Base-by-base conservation (phyloP, 2,888 invertebrate genomes). In the Tinea semifulvella region DNA sequence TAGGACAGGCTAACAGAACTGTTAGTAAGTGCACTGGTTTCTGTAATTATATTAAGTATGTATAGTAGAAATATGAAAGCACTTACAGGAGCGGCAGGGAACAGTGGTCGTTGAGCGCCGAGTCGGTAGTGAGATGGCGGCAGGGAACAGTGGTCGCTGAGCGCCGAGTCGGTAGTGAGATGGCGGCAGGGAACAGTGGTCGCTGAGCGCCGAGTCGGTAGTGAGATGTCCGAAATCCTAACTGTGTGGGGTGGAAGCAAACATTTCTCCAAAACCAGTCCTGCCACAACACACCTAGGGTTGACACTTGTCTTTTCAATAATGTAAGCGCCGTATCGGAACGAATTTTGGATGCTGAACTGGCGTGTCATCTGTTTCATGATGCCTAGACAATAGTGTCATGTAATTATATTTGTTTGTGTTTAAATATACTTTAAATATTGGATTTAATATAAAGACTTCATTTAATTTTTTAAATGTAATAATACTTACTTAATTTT, bases 231-330 rank as follows among this genome's bases (percentile, higher is more conserved):
- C 43, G 31, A 31, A 43, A 43, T 17, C 43, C 17, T 43, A 43
- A 43, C 43, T 43, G 43, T 43, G 31, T 27, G 31, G 43, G 43
- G 43, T 42, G 42, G 11, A 25, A 25, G 59, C 52, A 54, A 50
- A 47, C 56, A 57, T 57, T 60, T 62, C 63, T 63, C 60, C 44
- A 20, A 44, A 50, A 49, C 50, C 49, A 39, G 47, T 47, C 47
- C 36, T 28, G 38, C 8, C 20, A 28, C 25, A 38, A 35, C 40
- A 14, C 10, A 18, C 36, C 18, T 36, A 36, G 36, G 36, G 36
- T 36, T 36, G 16, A 8, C 36, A 36, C 25, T 22, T 5, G 6
- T 22, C 25, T 22, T 22, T n/a, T n/a, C n/a, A n/a, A n/a, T n/a
- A n/a, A n/a, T n/a, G n/a, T n/a, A n/a, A n/a, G n/a, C n/a, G n/a